Evolutionary conservation across 2,797 vertebrate genomes (phyloP), one percentile per base, ranked within the genome.

Genomic region (Lacerta agilis): DNA sequence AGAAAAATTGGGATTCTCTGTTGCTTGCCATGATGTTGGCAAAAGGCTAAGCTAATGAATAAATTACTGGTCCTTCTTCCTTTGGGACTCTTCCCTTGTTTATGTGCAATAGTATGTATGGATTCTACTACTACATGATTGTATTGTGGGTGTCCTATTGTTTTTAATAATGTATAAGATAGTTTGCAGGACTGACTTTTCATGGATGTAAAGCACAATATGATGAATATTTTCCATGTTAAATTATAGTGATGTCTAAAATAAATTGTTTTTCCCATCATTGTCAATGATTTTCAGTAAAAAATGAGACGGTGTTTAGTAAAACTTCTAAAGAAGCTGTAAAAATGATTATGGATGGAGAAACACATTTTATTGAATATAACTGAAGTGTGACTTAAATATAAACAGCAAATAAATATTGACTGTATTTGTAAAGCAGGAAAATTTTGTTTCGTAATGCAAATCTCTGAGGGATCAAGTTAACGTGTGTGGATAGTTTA

Each of bases 201-300:
- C 93, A 93, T 96, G 95, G 95, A 94, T 94, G 94, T 97, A 95
- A 97, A 97, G 96, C 97, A 97, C 96, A 97, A 97, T 95, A 97
- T 95, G 94, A 96, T 97, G 96, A 96, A 96, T 97, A 97, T 96
- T 97, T 98, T 98, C 95, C 94, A 96, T 98, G 96, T 97, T 96
- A 97, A 97, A 97, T 95, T 97, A 97, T 97, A 97, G 97, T 98
- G 97, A 97, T 95, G 96, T 97, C 95, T 97, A 96, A 97, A 96
- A 94, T 94, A 79, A 93, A 95, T 96, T 95, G 93, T 96, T 96
- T 97, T 61, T 93, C 94, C 92, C 94, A 93, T 94, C 96, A 97
- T 97, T 97, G 95, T 97, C 94, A 94, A 95, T 97, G 94, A 93
- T 91, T 95, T 96, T 94, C 95, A 97, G 95, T 96, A 96, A 96